These are phyloP conservation scores for Hypanus sabinus DNA, from an alignment of 2,113 vertebrate species.

Conservation along the genomic window DNA sequence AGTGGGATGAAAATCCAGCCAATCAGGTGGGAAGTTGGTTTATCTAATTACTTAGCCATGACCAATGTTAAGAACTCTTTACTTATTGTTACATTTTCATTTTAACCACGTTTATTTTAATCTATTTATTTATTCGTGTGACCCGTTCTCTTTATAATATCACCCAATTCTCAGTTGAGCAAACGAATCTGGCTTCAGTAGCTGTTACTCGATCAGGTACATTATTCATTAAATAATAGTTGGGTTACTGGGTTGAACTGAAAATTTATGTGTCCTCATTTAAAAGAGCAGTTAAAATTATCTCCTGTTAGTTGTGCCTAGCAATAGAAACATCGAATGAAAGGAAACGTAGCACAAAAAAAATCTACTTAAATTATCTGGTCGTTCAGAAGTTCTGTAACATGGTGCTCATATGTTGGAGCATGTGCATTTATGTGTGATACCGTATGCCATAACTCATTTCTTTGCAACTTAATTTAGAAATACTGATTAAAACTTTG, in stretches of 20 bases:
- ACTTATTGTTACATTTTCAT: not conserved
- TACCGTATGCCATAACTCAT: no score
- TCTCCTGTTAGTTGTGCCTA: not conserved
- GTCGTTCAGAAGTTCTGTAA: not conserved
- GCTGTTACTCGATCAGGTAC: not conserved
- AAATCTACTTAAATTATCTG: not conserved
- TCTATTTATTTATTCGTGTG: not conserved
- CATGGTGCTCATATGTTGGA: not conserved
- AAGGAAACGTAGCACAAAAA: not conserved
- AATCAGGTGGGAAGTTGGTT: not conserved
- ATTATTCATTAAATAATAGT: not conserved
- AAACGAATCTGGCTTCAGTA: not conserved
- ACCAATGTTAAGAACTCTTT: not conserved
- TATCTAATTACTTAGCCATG: not conserved
- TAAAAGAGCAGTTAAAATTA: no score
- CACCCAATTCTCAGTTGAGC: not conserved
- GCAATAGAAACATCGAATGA: no score
- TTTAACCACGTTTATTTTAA: not conserved
- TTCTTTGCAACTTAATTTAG: not conserved
- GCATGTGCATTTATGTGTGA: not conserved
- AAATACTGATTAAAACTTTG: not conserved
- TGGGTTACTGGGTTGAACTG: not conserved
- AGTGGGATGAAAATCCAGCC: not conserved
- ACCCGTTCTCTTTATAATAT: not conserved
- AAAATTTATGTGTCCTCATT: not conserved